A percentile compares a stretch with the other conserved stretches of the same genome.
Evolutionary conservation across 2,113 vertebrate species (phyloP).

Genomic region (Mola mola): DNA sequence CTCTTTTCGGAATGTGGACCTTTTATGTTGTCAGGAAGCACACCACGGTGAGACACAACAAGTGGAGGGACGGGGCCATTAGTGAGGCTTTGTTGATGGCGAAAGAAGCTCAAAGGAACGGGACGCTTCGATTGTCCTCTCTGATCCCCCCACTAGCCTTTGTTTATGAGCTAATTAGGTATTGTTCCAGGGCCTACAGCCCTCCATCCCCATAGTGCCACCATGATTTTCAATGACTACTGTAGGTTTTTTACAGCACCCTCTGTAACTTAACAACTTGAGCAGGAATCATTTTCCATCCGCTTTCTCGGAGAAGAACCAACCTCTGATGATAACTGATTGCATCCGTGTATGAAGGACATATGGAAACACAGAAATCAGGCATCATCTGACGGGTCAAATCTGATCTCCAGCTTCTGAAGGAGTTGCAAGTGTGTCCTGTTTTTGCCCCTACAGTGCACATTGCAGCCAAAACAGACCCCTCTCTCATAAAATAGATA

Average conservation of each 20-base stretch:
- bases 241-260: constrained; percentile 68
- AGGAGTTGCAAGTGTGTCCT: constrained; percentile 76
- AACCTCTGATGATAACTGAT: constrained; percentile 18
- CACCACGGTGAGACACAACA: constrained; percentile 82
- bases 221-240: constrained; percentile 63
- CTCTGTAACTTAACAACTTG: constrained; percentile 60
- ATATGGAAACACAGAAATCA: constrained; percentile 17
- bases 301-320: constrained; percentile 32
- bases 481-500: constrained; percentile 54
- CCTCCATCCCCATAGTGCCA: constrained; percentile 41
- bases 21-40: constrained; percentile 84
- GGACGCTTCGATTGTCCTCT: constrained; percentile 72
- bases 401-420: constrained; percentile 38
- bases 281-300: constrained; percentile 41
- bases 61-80: constrained; percentile 72
- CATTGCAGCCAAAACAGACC: constrained; percentile 39
- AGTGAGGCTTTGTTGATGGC: constrained; percentile 72
- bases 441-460: constrained; percentile 44
- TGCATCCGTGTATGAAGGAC: neutral
- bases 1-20: constrained; percentile 71
- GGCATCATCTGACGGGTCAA: constrained; percentile 48
- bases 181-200: constrained; percentile 67
- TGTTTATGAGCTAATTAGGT: constrained; percentile 85
- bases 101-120: constrained; percentile 68
- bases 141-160: constrained; percentile 76